Base-by-base conservation (phyloP, 2,797 vertebrate genomes). In the Thunnus albacares region DNA sequence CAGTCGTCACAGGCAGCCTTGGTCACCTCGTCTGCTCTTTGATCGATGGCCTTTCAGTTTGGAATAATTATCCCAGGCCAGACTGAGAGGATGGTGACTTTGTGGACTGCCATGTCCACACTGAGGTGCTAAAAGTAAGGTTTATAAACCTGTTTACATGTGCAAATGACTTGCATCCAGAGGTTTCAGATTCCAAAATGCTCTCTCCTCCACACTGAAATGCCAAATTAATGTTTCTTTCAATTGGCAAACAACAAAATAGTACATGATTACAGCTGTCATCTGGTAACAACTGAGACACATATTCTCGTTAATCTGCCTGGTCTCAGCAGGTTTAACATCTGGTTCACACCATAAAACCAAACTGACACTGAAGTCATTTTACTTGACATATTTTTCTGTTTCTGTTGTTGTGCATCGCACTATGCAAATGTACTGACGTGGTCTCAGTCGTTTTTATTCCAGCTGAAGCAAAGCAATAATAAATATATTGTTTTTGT, bases 41-140 rank as follows among this genome's bases (percentile, higher is more conserved):
- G 93, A 95, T 95, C 87, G 85, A 92, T 94, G 91, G 85, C 90
- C 91, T 95, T 94, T 94, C 85, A 78, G 86, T 87, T 84, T 47
- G 61, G 80, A 86, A 84, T 93, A 94, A 93, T 95, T 92, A 95
- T 87, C 79, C 65, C 58, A 30, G 71, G 12, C 76, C 76, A 76
- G 51, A 70, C 76, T 45, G 59, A 58, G 58, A 75, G 38, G 69
- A 77, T 59, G 68, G 78, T 81, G 86, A 86, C 81, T 83, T 79
- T 81, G 71, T 82, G 60, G 43, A 59, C 76, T 51, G 58, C 53
- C 28, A 24, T 63, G 35, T 66, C 49, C 38, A 38, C 55, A 67
- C 53, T 53, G 53, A 79, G n/a, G 35, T 58, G 14, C 18, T 20
- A 14, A 22, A 62, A 62, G 49, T 62, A 57, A 79, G 26, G 41